These are phyloP conservation scores for Cacoxenus indagator DNA, from an alignment of 2,888 invertebrate species.

Conservation along the genomic window DNA sequence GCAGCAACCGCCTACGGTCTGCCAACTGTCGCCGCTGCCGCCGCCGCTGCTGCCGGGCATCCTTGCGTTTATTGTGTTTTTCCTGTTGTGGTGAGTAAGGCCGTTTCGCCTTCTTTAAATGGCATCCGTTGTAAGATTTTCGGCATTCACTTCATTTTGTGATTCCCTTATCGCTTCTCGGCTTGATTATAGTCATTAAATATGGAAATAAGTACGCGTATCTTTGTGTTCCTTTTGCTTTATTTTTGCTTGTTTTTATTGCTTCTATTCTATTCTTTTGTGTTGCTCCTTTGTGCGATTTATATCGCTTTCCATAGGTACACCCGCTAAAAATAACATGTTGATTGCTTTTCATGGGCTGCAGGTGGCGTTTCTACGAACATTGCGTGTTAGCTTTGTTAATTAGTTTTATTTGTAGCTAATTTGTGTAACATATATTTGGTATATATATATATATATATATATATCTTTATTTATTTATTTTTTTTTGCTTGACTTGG, in stretches of 20 bases:
- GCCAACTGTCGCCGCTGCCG: slow-evolving; percentile 63
- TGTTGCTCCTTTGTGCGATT: neutral
- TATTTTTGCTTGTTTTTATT: neutral
- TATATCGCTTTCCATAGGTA: no score
- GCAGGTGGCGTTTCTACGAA: slow-evolving; percentile 8
- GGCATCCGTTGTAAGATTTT: slow-evolving; percentile 27
- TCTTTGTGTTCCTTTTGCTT: slow-evolving; percentile 10
- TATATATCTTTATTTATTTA: slow-evolving; percentile 26
- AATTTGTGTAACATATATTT: neutral
- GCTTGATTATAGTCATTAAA: slow-evolving; percentile 43
- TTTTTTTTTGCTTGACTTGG: slow-evolving; percentile 32
- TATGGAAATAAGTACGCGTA: slow-evolving; percentile 51
- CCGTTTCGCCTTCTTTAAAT: neutral
- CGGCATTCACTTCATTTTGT: neutral
- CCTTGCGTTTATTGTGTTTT: slow-evolving; percentile 69
- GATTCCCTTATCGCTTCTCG: neutral
- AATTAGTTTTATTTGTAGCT: neutral
- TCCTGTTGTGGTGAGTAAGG: slow-evolving; percentile 67
- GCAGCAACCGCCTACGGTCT: slow-evolving; percentile 62
- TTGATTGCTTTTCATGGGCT: neutral
- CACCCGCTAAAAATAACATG: neutral
- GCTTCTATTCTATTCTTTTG: neutral
- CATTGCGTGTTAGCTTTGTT: neutral
- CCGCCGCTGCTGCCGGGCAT: slow-evolving; percentile 67
- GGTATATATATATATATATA: no score